Evolutionary conservation across 2,888 invertebrate species (phyloP).

Genomic region (Cephus sareptanus): DNA sequence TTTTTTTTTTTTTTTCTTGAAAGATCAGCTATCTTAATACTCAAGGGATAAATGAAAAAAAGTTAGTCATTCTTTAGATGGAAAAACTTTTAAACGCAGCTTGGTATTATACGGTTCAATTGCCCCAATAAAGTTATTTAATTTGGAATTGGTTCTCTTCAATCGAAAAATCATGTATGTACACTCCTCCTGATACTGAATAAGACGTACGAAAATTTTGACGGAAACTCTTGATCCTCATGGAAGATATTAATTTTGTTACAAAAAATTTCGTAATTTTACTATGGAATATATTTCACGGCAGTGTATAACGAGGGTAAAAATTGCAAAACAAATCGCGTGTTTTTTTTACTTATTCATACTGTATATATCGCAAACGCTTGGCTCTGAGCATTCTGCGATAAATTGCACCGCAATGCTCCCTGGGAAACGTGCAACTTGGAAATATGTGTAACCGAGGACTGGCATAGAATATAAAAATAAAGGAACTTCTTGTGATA

Average conservation of each 20-base stretch:
- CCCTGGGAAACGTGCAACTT: neutral
- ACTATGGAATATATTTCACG: neutral
- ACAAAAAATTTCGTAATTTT: neutral
- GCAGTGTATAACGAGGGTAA: neutral
- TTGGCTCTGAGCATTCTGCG: neutral
- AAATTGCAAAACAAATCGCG: neutral
- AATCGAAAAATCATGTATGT: neutral
- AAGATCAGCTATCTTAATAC: neutral
- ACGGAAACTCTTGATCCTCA: neutral
- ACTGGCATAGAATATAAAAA: neutral
- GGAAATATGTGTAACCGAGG: neutral
- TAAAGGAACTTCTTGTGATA: neutral
- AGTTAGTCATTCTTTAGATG: neutral
- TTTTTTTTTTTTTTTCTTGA: neutral
- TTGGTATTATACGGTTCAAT: neutral
- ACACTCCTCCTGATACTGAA: too few relatives aligned
- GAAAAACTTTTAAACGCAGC: neutral
- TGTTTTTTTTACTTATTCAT: neutral
- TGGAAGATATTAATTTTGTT: neutral
- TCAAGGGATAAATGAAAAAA: neutral
- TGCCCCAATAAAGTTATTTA: neutral
- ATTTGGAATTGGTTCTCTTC: neutral
- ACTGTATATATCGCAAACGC: neutral
- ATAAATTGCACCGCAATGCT: constrained; percentile 3
- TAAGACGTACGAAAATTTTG: too few relatives aligned